Conservation (phyloP, 2,113 vertebrate genomes). For the Piaya cayana region DNA sequence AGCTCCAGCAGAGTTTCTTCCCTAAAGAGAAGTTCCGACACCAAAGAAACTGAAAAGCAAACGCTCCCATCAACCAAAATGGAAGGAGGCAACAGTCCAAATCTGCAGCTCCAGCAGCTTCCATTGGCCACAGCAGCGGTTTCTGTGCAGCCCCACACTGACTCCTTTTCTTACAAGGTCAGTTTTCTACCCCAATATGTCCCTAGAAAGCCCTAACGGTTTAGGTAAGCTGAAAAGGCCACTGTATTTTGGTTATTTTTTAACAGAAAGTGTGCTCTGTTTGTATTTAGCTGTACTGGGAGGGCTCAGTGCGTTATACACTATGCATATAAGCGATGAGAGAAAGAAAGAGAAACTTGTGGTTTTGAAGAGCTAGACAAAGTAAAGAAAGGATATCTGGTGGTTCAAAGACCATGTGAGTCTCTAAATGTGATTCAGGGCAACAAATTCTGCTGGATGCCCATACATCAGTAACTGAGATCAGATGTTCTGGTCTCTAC, state of each 20-base stretch:
- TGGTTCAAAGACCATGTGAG: not conserved
- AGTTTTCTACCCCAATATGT: not conserved
- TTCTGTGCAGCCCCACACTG: constrained; percentile 45
- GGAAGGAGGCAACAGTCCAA: constrained; percentile 57
- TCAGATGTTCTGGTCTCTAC: not conserved
- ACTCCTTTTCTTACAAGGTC: constrained; percentile 82
- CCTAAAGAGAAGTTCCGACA: not conserved
- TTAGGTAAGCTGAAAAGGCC: not conserved
- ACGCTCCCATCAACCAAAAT: constrained; percentile 32
- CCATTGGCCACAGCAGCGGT: constrained; percentile 29
- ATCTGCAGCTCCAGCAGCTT: constrained; percentile 70
- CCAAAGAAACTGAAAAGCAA: not conserved
- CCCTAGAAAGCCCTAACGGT: not conserved
- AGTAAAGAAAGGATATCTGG: not conserved
- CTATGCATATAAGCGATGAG: not conserved
- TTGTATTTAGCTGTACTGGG: not conserved
- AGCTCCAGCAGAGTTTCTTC: not conserved
- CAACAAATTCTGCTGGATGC: not conserved
- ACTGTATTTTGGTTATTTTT: not conserved
- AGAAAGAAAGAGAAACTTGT: not conserved
- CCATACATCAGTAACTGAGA: not conserved
- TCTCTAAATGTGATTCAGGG: not conserved
- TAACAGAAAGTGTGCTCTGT: not conserved
- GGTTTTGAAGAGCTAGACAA: not conserved
- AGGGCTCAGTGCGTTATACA: not conserved